Percentiles rank a stretch among this genome's conserved stretches.
Evolutionary conservation across 2,113 vertebrate genomes (phyloP).

Genomic region (Trinectes maculatus): DNA sequence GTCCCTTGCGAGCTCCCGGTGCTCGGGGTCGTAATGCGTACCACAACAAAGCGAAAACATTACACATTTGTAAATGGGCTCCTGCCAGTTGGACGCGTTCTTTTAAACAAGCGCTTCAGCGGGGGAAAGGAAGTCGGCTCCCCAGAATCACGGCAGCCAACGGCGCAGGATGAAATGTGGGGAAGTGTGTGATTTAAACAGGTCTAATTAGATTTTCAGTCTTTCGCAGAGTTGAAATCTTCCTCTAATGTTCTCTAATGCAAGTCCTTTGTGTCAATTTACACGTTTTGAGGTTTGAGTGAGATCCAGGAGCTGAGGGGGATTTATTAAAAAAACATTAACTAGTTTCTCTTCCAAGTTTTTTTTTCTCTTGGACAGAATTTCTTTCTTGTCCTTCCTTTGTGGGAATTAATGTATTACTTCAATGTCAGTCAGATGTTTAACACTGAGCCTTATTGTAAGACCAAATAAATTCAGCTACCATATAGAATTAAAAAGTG

Average conservation of each 20-base stretch:
- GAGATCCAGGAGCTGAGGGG: slow-evolving; percentile 37
- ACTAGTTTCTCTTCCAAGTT: slow-evolving; percentile 56
- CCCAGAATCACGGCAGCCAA: slow-evolving; percentile 24
- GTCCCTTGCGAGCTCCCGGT: slow-evolving; percentile 48
- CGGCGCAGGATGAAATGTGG: slow-evolving; percentile 14
- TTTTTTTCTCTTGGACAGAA: slow-evolving; percentile 8
- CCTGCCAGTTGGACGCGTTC: slow-evolving; percentile 66
- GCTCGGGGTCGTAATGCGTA: slow-evolving; percentile 60
- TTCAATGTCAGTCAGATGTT: slow-evolving; percentile 55
- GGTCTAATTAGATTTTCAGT: slow-evolving; percentile 34
- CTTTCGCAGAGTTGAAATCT: slow-evolving; percentile 33
- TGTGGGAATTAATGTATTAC: slow-evolving; percentile 45
- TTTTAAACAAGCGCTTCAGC: slow-evolving; percentile 54
- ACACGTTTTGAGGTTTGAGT: not conserved
- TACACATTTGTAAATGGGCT: slow-evolving; percentile 61
- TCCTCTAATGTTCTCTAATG: slow-evolving; percentile 8
- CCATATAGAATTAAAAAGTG: not conserved
- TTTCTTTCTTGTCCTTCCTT: slow-evolving; percentile 31
- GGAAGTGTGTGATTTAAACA: slow-evolving; percentile 39
- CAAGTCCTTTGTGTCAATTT: slow-evolving; percentile 20
- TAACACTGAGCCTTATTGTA: slow-evolving; percentile 30
- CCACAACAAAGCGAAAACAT: slow-evolving; percentile 74
- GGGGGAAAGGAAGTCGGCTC: slow-evolving; percentile 40
- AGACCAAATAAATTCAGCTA: slow-evolving; percentile 35
- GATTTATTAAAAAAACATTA: slow-evolving; percentile 64